A percentile compares a stretch with the other conserved stretches of the same genome.
These are phyloP conservation scores for Nasua narica DNA, from an alignment of 2,797 vertebrate species.

Conservation along the genomic window DNA sequence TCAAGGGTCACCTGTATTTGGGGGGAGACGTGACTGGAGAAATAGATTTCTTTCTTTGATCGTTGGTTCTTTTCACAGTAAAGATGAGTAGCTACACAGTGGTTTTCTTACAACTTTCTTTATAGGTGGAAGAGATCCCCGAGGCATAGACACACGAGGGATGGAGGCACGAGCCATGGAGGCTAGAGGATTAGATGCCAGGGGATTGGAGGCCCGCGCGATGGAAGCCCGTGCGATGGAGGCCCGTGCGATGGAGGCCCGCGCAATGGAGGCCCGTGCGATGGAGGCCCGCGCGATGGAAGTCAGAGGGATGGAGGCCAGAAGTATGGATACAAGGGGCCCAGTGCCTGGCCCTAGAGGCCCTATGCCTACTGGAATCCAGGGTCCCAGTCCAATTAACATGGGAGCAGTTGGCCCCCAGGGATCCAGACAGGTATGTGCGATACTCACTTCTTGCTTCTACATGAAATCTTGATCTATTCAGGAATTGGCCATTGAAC, in stretches of 20 bases:
- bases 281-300: slow-evolving; percentile 86
- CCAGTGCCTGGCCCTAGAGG: slow-evolving; percentile 90
- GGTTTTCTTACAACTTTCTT: slow-evolving; percentile 12
- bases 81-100: neutral
- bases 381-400: slow-evolving; percentile 88
- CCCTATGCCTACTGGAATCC: slow-evolving; percentile 90
- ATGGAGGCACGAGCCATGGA: slow-evolving; percentile 84
- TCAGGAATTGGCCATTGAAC: slow-evolving; percentile 25
- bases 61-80: neutral
- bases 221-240: slow-evolving; percentile 90
- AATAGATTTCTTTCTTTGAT: slow-evolving; percentile 39
- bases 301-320: slow-evolving; percentile 87
- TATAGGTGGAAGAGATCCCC: slow-evolving; percentile 90
- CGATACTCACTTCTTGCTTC: neutral
- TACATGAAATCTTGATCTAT: slow-evolving; percentile 11
- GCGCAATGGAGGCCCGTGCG: slow-evolving; percentile 77
- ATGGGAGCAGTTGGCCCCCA: slow-evolving; percentile 91
- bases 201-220: slow-evolving; percentile 79
- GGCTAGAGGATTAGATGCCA: slow-evolving; percentile 77
- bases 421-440: slow-evolving; percentile 89
- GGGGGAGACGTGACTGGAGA: neutral
- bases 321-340: slow-evolving; percentile 81
- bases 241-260: slow-evolving; percentile 75
- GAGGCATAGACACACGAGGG: slow-evolving; percentile 85
- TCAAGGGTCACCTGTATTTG: neutral